Base-by-base conservation (phyloP, 2,888 invertebrate species). In the Neuroscelio doddi region DNA sequence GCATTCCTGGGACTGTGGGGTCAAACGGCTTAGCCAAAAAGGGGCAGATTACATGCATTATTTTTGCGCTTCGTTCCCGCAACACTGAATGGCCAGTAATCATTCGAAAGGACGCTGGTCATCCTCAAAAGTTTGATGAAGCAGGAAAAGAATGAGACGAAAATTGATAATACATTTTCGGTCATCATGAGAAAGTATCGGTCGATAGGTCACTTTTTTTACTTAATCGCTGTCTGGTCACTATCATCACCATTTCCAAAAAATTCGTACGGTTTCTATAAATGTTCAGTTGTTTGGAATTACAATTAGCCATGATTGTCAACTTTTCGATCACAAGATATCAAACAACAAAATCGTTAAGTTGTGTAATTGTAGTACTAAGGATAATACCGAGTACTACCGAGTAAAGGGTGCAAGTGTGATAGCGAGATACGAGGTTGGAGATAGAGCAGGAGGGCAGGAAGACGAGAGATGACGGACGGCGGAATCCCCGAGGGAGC, bases 21-120 rank as follows among this genome's bases (percentile, higher is more conserved):
- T 83, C 83, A 83, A 82, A 79, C 75, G 77, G 70, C 71, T 77
- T 68, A 64, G 69, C 70, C 61, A 64, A 38, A 58, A 29, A 59
- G 51, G 53, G 59, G 66, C 72, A 80, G 81, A 83, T 83, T 82
- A 82, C 82, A 83, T 80, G 81, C 78, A 83, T 83, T 83, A 83
- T 79, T 79, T 78, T 81, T 77, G 70, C 70, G 73, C 72, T 73
- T 72, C 69, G 67, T 72, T 73, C 69, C 64, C 63, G 53, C 64
- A 53, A 47, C 51, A 59, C 65, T 49, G 68, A 76, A 78, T 71
- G 73, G 72, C 68, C 75, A 67, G 73, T 78, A 78, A 79, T 79
- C 70, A 64, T 57, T 61, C 41, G 59, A 64, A 63, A 45, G 49
- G 51, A 36, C 55, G 56, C 56, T n/a, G 55, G 42, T 42, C 55